A percentile compares a stretch with the other conserved stretches of the same genome.
phyloP scores from a whole-genome alignment of 2,888 invertebrate genomes.

The Dolomedes plantarius region DNA sequence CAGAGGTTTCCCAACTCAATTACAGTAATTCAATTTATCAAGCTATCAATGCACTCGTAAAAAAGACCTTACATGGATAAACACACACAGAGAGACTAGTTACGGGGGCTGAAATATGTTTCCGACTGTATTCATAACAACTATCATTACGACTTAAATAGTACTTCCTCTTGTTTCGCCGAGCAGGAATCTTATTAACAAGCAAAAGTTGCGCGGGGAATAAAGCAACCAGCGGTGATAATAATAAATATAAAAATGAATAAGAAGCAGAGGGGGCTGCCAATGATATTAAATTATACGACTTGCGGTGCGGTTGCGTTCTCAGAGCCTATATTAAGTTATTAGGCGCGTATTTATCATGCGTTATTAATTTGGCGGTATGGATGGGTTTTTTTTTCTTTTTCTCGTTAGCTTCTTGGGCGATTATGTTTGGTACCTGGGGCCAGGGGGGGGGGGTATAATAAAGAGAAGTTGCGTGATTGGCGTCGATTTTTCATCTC shows the following conservation, averaged over 20 bases:
- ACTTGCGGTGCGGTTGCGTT: constrained; percentile 23
- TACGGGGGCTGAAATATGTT: constrained; percentile 41
- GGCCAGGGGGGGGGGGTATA: constrained; percentile 12
- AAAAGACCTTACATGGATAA: not conserved
- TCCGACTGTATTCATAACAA: constrained; percentile 50
- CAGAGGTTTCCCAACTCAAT: constrained; percentile 32
- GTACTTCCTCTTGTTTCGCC: constrained; percentile 53
- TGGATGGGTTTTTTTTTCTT: constrained; percentile 14
- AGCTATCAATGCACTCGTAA: constrained; percentile 37
- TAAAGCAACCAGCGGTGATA: not conserved
- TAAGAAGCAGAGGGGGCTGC: not conserved
- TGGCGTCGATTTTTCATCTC: constrained; percentile 55
- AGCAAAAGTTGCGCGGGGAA: constrained; percentile 3
- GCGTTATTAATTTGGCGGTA: constrained; percentile 62
- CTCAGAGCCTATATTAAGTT: constrained; percentile 65
- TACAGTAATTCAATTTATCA: constrained; percentile 67
- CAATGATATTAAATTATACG: constrained; percentile 48
- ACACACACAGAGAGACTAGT: constrained; percentile 20
- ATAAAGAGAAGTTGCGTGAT: constrained; percentile 51
- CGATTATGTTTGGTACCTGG: constrained; percentile 36
- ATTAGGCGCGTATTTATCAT: constrained; percentile 67
- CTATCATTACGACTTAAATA: constrained; percentile 64
- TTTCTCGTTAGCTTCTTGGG: constrained; percentile 22
- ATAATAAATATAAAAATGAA: constrained; percentile 16
- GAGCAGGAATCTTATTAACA: constrained; percentile 62